These are phyloP conservation scores for Baronia brevicornis DNA, from an alignment of 2,888 invertebrate genomes.

Conservation along the genomic window DNA sequence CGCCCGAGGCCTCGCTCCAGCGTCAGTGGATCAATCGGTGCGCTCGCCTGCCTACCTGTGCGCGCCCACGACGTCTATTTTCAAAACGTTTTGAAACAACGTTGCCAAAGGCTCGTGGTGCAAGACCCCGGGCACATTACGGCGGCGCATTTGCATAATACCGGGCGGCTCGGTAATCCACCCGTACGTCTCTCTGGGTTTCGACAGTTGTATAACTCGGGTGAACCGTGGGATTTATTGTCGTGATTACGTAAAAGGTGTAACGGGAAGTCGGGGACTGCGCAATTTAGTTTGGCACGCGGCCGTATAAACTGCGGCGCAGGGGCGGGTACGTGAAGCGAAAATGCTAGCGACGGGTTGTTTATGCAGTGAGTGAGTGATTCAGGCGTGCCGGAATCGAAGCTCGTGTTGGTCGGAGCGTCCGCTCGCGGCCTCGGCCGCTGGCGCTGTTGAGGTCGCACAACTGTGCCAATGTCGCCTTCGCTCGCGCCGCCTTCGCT, in stretches of 20 bases:
- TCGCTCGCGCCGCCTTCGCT: conserved; percentile 32
- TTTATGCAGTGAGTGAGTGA: conserved; percentile 53
- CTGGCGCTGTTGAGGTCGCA: conserved; percentile 59
- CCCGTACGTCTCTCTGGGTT: conserved; percentile 40
- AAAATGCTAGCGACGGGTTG: conserved; percentile 43
- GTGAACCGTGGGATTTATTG: conserved; percentile 33
- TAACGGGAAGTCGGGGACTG: conserved; percentile 33
- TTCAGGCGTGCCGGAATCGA: conserved; percentile 69
- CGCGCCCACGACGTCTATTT: conserved; percentile 53
- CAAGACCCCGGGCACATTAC: conserved; percentile 62
- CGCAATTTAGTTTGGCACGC: conserved; percentile 48
- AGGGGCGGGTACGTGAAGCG: conserved; percentile 32
- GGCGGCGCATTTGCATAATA: conserved; percentile 68
- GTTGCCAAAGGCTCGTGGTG: conserved; percentile 68
- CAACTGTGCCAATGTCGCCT: conserved; percentile 72
- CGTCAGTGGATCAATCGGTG: no score
- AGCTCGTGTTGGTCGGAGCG: conserved; percentile 66
- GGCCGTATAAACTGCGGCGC: conserved; percentile 49
- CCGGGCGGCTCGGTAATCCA: conserved; percentile 54
- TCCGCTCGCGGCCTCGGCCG: conserved; percentile 62
- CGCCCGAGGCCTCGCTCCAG: conserved; percentile 16
- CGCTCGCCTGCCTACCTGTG: conserved; percentile 36
- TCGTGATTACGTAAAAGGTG: no score
- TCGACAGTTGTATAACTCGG: conserved; percentile 52
- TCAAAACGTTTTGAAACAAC: conserved; percentile 69